Base-by-base conservation (phyloP, 2,797 vertebrate genomes). In the Anableps anableps region DNA sequence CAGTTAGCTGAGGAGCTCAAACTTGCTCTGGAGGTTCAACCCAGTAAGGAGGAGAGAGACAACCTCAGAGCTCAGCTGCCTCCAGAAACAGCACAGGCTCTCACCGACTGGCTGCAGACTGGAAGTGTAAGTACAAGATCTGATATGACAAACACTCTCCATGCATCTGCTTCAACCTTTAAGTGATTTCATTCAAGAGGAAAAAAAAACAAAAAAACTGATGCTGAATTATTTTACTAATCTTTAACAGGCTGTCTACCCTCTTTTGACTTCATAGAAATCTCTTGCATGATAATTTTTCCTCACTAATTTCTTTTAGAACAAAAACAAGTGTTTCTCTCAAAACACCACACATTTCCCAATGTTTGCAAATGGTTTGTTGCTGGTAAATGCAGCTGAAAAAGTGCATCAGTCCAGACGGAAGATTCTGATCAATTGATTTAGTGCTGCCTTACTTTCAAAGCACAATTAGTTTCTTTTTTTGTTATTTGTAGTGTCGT, bases 1-100 rank as follows among this genome's bases (percentile, higher is more conserved):
- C 97, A 97, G 92, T 92, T 99, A 2, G 91, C 97, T 0, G 97
- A 98, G 88, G 97, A 99, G 82, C 96, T 99, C 77, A 96, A 94
- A 87, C 91, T 97, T 64, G 97, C 97, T 16, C 73, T 99, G 93
- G 97, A 99, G 92, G 96, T 97, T 89, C 91, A 97, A 64, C 93
- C 94, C 58, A 93, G 92, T 80, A 95, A 93, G 76, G 95, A 96
- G 77, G 96, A 97, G 60, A 95, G 93, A 62, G 95, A 96, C 50
- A 88, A 91, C 0, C 91, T 99, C 31, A 77, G 97, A 72, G 96
- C 91, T n/a, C 97, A 97, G 89, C 92, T 99, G 47, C 96, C 97
- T 0, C 86, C 94, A 19, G 86, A 95, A 58, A 99, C 98, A 0
- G 96, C 94, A 0, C 80, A 95, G 76, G 94, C 94, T 64, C 95